phyloP scores from a whole-genome alignment of 2,797 vertebrate genomes.

The Syngnathus acus region DNA sequence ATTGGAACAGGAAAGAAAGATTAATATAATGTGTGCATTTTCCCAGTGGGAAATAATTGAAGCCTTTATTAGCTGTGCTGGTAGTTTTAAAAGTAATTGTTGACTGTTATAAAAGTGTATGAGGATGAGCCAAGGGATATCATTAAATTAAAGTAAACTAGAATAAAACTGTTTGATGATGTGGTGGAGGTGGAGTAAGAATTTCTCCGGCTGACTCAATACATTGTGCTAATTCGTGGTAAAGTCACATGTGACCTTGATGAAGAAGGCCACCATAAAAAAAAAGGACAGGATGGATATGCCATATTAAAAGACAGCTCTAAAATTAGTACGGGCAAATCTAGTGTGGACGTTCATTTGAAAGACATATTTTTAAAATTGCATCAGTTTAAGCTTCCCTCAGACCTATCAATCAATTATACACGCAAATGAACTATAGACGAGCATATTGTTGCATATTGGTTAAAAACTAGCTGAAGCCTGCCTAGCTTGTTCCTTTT shows the following conservation, averaged over 20 bases:
- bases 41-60: not conserved
- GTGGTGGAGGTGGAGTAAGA: no score
- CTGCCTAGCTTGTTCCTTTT: conserved; percentile 23
- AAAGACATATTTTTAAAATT: conserved; percentile 43
- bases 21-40: not conserved
- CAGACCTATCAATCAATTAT: conserved; percentile 6
- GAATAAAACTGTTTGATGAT: no score
- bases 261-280: not conserved
- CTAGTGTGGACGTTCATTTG: conserved; percentile 19
- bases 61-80: no score
- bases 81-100: no score
- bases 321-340: not conserved
- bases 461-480: conserved; percentile 1
- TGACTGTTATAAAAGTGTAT: no score
- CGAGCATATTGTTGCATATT: no score
- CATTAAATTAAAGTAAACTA: no score
- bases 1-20: not conserved
- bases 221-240: not conserved
- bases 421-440: no score
- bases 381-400: conserved; percentile 30
- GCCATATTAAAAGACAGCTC: not conserved
- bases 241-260: not conserved
- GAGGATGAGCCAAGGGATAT: no score
- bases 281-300: not conserved
- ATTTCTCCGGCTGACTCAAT: no score